These are phyloP conservation scores for Selene dorsalis DNA, from an alignment of 2,797 vertebrate species.

Conservation along the genomic window DNA sequence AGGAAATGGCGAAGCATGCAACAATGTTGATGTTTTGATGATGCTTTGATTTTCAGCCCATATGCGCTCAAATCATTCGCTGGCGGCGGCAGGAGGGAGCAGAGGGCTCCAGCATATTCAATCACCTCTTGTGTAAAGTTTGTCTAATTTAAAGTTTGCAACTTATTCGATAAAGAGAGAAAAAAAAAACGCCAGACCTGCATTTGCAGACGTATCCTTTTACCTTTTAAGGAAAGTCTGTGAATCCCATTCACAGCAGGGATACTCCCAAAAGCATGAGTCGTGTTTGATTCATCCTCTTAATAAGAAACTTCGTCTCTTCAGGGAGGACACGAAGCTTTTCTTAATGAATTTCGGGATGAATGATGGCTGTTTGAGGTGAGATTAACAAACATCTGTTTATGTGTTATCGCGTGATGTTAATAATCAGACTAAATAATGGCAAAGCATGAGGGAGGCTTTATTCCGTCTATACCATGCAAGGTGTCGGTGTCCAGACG, in stretches of 20 bases:
- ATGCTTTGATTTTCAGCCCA: slow-evolving; percentile 31
- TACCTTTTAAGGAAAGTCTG: slow-evolving; percentile 66
- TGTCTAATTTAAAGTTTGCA: slow-evolving; percentile 59
- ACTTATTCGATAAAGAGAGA: slow-evolving; percentile 29
- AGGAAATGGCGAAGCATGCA: slow-evolving; percentile 11
- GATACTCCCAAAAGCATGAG: slow-evolving; percentile 56
- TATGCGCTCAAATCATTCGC: slow-evolving; percentile 5
- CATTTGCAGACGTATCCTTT: slow-evolving; percentile 57
- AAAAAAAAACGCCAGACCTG: slow-evolving; percentile 30
- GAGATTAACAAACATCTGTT: slow-evolving; percentile 71
- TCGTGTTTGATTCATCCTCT: slow-evolving; percentile 78
- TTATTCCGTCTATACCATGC: slow-evolving; percentile 35
- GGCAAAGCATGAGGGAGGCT: slow-evolving; percentile 53
- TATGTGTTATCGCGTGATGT: slow-evolving; percentile 36
- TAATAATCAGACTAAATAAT: slow-evolving; percentile 71
- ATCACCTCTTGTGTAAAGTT: slow-evolving; percentile 37
- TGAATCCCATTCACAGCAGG: slow-evolving; percentile 64
- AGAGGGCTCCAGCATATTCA: neutral
- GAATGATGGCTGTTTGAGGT: slow-evolving; percentile 70
- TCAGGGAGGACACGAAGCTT: slow-evolving; percentile 63
- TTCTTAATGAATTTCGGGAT: slow-evolving; percentile 77
- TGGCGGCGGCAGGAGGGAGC: neutral
- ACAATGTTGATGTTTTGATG: slow-evolving; percentile 27
- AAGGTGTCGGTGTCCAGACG: slow-evolving; percentile 46
- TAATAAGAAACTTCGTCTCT: slow-evolving; percentile 79